Percentiles rank a stretch among this genome's conserved stretches.
Evolutionary conservation across 2,888 invertebrate genomes (phyloP).

Genomic region (Chrysina gloriosa): DNA sequence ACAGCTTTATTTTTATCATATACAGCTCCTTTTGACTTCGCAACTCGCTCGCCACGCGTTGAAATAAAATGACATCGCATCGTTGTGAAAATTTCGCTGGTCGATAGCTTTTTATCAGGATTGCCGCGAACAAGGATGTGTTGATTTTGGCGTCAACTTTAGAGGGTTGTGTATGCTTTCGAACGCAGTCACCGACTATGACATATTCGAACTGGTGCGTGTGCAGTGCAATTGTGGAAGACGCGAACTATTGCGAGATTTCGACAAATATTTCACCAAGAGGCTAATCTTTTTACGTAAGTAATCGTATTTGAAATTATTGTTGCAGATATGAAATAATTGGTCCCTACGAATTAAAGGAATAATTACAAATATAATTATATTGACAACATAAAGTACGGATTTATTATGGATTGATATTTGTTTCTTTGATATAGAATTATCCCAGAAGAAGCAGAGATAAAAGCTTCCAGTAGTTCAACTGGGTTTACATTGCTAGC

Average conservation of each 20-base stretch:
- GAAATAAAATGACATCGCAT: constrained; percentile 15
- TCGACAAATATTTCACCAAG: background rate
- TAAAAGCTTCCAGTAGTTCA: too few relatives aligned
- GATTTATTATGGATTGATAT: too few relatives aligned
- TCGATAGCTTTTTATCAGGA: constrained; percentile 52
- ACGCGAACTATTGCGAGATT: constrained; percentile 19
- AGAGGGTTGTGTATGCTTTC: constrained; percentile 44
- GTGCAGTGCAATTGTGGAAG: constrained; percentile 18
- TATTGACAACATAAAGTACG: too few relatives aligned
- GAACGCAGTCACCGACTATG: constrained; percentile 36
- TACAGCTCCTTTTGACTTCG: constrained; percentile 4
- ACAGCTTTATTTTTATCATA: constrained; percentile 24
- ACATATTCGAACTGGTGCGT: constrained; percentile 34
- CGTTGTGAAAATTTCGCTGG: constrained; percentile 39
- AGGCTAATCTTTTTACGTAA: constrained; percentile 4
- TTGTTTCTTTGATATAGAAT: too few relatives aligned
- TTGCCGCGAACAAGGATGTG: constrained; percentile 45
- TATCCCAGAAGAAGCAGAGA: too few relatives aligned
- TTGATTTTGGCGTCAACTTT: constrained; percentile 47
- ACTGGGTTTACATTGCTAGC: too few relatives aligned
- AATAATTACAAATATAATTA: too few relatives aligned
- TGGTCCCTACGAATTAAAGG: too few relatives aligned
- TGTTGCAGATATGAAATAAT: background rate
- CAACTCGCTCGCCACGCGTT: background rate
- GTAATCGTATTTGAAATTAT: background rate